Conservation (phyloP, 2,797 vertebrate genomes). For the Urosaurus nigricauda region DNA sequence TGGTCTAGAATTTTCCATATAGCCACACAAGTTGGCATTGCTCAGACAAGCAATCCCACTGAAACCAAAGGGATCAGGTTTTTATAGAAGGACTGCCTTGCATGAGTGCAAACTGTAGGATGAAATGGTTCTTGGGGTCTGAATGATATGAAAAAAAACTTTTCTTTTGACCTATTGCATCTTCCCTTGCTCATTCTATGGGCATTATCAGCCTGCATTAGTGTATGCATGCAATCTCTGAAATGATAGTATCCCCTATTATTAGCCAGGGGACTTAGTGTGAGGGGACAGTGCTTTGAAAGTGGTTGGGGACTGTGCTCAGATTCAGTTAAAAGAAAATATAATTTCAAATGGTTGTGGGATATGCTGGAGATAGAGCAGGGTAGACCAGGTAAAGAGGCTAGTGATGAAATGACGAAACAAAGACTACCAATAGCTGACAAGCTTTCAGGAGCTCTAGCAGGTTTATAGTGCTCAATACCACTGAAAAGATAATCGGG, state of each 20-base stretch:
- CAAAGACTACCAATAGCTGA: neutral
- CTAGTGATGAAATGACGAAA: neutral
- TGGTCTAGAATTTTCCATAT: slow-evolving; percentile 46
- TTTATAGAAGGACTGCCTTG: slow-evolving; percentile 16
- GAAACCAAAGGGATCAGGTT: neutral
- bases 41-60: slow-evolving; percentile 21
- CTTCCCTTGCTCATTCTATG: neutral
- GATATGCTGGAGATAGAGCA: neutral
- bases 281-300: neutral
- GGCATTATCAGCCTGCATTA: neutral
- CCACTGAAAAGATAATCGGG: neutral
- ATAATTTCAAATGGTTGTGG: neutral
- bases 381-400: neutral
- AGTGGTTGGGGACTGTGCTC: neutral
- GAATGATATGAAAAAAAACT: slow-evolving; percentile 9
- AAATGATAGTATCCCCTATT: neutral
- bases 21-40: slow-evolving; percentile 25
- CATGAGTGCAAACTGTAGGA: slow-evolving; percentile 20
- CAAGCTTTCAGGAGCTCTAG: neutral
- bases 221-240: neutral
- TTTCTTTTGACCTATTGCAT: neutral
- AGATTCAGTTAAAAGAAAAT: neutral
- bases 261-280: neutral
- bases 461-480: neutral
- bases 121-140: slow-evolving; percentile 21